Evolutionary conservation across 2,797 vertebrate genomes (phyloP).

Genomic region (Ataeniobius toweri): DNA sequence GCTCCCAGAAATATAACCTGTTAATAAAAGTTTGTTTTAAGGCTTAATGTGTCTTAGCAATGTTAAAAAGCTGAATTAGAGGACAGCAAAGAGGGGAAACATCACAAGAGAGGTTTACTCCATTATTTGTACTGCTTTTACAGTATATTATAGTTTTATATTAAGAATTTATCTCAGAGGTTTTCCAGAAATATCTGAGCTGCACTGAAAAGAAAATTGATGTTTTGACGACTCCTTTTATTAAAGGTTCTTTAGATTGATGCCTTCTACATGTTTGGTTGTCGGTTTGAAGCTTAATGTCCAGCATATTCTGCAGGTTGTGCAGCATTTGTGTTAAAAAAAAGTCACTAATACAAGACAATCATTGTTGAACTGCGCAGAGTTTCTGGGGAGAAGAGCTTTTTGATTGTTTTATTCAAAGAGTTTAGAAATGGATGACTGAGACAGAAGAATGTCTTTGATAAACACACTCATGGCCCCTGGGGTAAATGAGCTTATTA

Average conservation of each 20-base stretch:
- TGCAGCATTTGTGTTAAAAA: neutral
- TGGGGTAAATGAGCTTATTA: constrained; percentile 67
- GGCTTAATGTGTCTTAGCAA: neutral
- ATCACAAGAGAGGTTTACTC: neutral
- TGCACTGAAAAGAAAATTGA: neutral
- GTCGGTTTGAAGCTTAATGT: neutral
- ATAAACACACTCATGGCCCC: constrained; percentile 58
- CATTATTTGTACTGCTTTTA: too few species aligned
- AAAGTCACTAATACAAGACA: neutral
- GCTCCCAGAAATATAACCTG: neutral
- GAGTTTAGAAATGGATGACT: constrained; percentile 58
- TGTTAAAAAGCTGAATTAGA: neutral
- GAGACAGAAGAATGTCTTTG: constrained; percentile 77
- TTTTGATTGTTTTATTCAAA: constrained; percentile 37
- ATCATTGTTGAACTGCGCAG: neutral
- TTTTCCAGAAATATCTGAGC: neutral
- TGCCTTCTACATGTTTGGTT: neutral
- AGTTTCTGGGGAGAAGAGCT: neutral
- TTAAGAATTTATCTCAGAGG: too few species aligned
- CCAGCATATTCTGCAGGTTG: neutral
- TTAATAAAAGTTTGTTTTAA: neutral
- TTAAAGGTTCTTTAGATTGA: neutral
- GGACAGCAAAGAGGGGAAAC: neutral
- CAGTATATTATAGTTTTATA: neutral
- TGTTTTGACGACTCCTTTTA: neutral